These are phyloP conservation scores for Characodon lateralis DNA, from an alignment of 2,797 vertebrate species.

Conservation along the genomic window DNA sequence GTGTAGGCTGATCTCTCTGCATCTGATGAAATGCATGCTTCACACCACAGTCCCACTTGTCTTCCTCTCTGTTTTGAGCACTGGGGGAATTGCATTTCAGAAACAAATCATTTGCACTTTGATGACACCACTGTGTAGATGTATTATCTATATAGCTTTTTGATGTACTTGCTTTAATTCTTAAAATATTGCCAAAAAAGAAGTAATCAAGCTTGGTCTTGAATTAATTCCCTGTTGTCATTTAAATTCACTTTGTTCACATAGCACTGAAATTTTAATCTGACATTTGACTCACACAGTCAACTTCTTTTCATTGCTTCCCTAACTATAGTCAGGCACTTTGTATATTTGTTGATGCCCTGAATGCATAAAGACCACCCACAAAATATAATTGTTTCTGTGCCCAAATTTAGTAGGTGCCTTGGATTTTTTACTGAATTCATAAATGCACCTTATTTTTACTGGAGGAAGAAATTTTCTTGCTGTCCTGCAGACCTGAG, in stretches of 20 bases:
- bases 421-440: not conserved
- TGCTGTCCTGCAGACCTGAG: slow-evolving; percentile 13
- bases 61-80: slow-evolving; percentile 38
- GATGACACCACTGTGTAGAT: slow-evolving; percentile 36
- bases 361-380: not conserved
- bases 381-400: not conserved
- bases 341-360: slow-evolving; percentile 6
- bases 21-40: slow-evolving; percentile 44
- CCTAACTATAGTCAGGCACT: not conserved
- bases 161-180: slow-evolving; percentile 32
- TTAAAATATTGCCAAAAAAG: slow-evolving; percentile 29
- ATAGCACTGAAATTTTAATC: not conserved
- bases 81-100: slow-evolving; percentile 46
- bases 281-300: slow-evolving; percentile 15
- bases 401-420: not conserved
- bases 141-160: slow-evolving; percentile 28
- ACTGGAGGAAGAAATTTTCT: slow-evolving; percentile 10
- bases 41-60: slow-evolving; percentile 50
- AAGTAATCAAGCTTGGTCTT: not conserved
- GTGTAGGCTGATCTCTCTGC: not conserved
- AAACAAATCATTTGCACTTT: slow-evolving; percentile 56
- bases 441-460: not conserved
- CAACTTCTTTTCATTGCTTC: not conserved
- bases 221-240: slow-evolving; percentile 20
- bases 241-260: slow-evolving; percentile 28